These are phyloP conservation scores for Cyprinus carpio DNA, from an alignment of 2,113 vertebrate species.

Conservation along the genomic window DNA sequence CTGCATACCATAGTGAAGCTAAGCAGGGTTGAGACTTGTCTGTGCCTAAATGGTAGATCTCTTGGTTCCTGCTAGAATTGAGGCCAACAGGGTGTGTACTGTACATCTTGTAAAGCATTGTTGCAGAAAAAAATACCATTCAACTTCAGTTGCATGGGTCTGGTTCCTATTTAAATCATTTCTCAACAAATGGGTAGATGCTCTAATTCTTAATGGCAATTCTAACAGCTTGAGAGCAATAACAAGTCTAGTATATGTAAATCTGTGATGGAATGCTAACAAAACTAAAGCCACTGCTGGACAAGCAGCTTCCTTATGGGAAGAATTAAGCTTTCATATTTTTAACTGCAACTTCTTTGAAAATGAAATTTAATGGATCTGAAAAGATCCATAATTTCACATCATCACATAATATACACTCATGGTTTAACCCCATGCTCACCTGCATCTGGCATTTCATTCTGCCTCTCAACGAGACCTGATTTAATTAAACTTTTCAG, in stretches of 20 bases:
- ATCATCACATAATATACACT: constrained; percentile 20
- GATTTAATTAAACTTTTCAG: constrained; percentile 69
- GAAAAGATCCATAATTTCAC: constrained; percentile 8
- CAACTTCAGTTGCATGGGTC: background rate
- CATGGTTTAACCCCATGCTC: background rate
- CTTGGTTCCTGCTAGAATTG: background rate
- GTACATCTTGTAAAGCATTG: background rate
- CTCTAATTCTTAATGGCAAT: background rate
- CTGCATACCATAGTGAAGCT: background rate
- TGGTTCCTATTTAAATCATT: background rate
- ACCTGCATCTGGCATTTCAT: constrained; percentile 34
- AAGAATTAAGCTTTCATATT: background rate
- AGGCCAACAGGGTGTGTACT: no score
- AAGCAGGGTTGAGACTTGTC: background rate
- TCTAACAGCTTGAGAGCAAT: background rate
- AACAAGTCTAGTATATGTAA: background rate
- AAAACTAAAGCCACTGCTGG: background rate
- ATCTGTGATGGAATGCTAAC: background rate
- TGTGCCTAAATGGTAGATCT: background rate
- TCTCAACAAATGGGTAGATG: background rate
- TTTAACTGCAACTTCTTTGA: background rate
- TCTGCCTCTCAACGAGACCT: constrained; percentile 65
- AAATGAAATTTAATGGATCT: background rate
- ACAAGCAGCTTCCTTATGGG: background rate
- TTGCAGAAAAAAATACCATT: background rate